Evolutionary conservation across 2,888 invertebrate species (phyloP).

Genomic region (Heliconius aoede): DNA sequence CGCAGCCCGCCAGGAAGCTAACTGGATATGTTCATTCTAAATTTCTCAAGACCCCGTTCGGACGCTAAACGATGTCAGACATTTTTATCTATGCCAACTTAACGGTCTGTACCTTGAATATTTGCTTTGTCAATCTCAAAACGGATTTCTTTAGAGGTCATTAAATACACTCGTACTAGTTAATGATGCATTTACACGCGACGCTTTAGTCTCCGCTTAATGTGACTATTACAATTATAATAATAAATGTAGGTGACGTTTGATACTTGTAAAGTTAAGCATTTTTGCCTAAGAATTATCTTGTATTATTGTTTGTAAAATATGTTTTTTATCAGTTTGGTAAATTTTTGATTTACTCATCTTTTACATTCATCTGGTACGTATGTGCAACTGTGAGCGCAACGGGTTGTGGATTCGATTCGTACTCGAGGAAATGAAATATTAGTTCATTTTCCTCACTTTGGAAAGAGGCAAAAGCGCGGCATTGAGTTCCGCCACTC

Average conservation of each 20-base stretch:
- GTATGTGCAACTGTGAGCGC: no score
- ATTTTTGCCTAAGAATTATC: not conserved
- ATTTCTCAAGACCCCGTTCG: conserved; percentile 47
- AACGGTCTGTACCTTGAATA: conserved; percentile 67
- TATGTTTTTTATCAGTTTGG: no score
- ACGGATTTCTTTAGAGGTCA: conserved; percentile 30
- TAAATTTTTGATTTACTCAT: no score
- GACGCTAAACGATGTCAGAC: conserved; percentile 57
- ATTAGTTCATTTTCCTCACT: no score
- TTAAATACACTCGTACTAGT: conserved; percentile 27
- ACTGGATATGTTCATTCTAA: conserved; percentile 47
- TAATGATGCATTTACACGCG: conserved; percentile 19
- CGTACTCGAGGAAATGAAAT: no score
- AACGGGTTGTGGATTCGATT: no score
- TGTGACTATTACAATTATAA: not conserved
- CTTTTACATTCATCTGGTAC: no score
- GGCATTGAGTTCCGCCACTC: no score
- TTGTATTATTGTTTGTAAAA: no score
- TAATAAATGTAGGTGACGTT: not conserved
- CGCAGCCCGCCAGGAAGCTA: conserved; percentile 38
- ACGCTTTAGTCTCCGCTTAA: not conserved
- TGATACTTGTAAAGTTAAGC: not conserved
- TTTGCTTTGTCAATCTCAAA: conserved; percentile 57
- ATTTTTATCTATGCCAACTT: conserved; percentile 69
- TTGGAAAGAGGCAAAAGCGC: no score